Evolutionary conservation across 1,140 invertebrate species (phyloP).

Genomic region (Drosophila kohkoa): DNA sequence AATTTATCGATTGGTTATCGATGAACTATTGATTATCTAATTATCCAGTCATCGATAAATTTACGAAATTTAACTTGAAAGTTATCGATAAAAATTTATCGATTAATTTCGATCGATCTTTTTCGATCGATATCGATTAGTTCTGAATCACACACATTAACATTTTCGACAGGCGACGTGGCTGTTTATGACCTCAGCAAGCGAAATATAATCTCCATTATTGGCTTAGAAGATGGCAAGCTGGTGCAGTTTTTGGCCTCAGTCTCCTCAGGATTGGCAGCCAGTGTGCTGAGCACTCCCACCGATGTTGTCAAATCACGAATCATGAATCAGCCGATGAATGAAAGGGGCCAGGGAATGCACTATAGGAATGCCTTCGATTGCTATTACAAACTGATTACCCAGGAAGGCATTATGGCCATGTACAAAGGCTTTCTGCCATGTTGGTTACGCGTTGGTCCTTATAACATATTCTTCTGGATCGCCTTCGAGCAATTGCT

Average conservation of each 20-base stretch:
- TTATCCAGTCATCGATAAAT: too few species aligned
- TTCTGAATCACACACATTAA: background rate
- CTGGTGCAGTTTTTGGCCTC: constrained; percentile 17
- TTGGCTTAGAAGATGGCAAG: constrained; percentile 5
- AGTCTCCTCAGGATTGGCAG: constrained; percentile 9
- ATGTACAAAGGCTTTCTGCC: constrained; percentile 8
- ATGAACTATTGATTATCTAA: too few species aligned
- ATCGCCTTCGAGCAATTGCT: constrained; percentile 7
- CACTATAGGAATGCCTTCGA: constrained; percentile 7
- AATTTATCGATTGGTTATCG: too few species aligned
- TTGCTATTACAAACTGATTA: constrained; percentile 11
- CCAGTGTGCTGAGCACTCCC: constrained; percentile 11
- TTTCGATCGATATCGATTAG: too few species aligned
- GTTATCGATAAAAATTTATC: too few species aligned
- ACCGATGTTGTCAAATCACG: constrained; percentile 27
- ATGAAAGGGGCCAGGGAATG: constrained; percentile 15
- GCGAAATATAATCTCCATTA: background rate
- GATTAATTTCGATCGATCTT: too few species aligned
- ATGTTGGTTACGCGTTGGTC: constrained; percentile 12
- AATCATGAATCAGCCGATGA: constrained; percentile 26
- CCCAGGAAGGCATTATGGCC: background rate
- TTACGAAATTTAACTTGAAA: too few species aligned
- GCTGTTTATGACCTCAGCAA: constrained; percentile 23
- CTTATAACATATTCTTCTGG: constrained; percentile 18
- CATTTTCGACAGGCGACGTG: constrained; percentile 1